Evolutionary conservation across 2,888 invertebrate species (phyloP).

Genomic region (Pachymerium ferrugineum): DNA sequence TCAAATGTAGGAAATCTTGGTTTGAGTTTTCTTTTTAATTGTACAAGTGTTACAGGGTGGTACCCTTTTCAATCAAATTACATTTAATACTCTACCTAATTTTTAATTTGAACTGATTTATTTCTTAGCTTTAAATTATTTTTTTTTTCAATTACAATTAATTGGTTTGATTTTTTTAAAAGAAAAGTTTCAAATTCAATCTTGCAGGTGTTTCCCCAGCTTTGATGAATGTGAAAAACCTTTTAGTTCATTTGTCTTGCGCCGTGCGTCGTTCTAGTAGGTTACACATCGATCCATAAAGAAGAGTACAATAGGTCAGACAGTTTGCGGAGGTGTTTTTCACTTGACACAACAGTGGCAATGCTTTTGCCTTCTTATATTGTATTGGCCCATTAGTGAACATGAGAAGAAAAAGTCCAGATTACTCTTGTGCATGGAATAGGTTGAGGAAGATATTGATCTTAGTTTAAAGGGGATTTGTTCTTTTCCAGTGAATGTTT

Average conservation of each 20-base stretch:
- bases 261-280: not conserved
- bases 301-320: slow-evolving; percentile 18
- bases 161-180: not conserved
- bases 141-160: not conserved
- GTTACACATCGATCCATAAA: slow-evolving; percentile 15
- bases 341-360: not conserved
- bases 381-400: slow-evolving; percentile 1
- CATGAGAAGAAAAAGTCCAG: not conserved
- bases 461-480: not conserved
- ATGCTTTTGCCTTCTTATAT: not conserved
- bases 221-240: slow-evolving; percentile 10
- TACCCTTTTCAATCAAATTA: no score
- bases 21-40: no score
- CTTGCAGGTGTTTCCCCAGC: not conserved
- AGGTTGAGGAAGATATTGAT: not conserved
- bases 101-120: not conserved
- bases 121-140: no score
- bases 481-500: not conserved
- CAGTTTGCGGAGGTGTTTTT: slow-evolving; percentile 5
- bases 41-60: no score
- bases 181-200: slow-evolving; percentile 4
- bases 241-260: slow-evolving; percentile 15
- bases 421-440: not conserved
- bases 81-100: no score
- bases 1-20: no score